Evolutionary conservation across 2,113 vertebrate genomes (phyloP).

Genomic region (Sinocyclocheilus anophthalmus): DNA sequence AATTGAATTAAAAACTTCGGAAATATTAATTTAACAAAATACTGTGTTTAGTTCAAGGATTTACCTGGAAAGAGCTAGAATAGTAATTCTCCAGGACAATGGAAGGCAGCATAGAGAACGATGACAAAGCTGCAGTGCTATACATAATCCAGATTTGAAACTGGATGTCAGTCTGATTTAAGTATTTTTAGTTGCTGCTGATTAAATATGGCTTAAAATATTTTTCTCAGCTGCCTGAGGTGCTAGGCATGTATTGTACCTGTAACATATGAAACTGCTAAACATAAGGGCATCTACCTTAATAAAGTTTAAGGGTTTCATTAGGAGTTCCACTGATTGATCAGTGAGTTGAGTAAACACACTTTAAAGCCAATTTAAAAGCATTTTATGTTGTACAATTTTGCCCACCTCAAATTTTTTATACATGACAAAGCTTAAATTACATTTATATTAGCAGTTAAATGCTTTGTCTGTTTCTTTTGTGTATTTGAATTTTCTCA

Average conservation of each 20-base stretch:
- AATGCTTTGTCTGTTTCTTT: background rate
- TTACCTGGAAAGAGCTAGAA: background rate
- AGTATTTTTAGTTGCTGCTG: background rate
- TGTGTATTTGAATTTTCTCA: conserved; percentile 8
- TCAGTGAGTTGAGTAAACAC: background rate
- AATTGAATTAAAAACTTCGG: background rate
- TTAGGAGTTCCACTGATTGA: background rate
- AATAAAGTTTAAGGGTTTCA: background rate
- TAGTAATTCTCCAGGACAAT: background rate
- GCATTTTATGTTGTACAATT: background rate
- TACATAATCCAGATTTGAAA: too few relatives aligned
- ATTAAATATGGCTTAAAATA: background rate
- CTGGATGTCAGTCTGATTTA: too few relatives aligned
- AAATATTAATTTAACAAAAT: background rate
- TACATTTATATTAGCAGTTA: background rate
- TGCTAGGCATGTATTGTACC: background rate
- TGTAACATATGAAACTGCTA: background rate
- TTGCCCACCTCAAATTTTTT: background rate
- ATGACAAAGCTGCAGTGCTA: background rate
- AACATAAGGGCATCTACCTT: background rate
- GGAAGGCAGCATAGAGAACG: background rate
- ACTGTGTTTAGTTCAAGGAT: background rate
- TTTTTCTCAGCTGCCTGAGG: background rate
- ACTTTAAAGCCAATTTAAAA: background rate
- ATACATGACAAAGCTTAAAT: background rate